A percentile compares a stretch with the other conserved stretches of the same genome.
These are phyloP conservation scores for Eulemur mongoz DNA, from an alignment of 2,797 vertebrate genomes.

Conservation along the genomic window DNA sequence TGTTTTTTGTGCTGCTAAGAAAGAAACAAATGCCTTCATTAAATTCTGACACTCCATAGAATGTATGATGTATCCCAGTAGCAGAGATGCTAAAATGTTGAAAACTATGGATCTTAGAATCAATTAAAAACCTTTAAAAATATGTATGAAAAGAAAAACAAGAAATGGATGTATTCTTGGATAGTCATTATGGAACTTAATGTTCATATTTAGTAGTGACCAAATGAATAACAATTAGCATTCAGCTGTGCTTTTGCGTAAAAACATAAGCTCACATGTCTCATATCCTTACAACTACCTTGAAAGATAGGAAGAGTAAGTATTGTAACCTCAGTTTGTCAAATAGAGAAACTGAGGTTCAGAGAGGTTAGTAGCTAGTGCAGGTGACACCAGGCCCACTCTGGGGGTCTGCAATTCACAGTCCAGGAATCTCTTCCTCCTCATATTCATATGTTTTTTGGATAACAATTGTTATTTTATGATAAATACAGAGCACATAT, in stretches of 20 bases:
- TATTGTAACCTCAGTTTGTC: background rate
- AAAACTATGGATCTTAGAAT: background rate
- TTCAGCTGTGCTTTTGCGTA: slow-evolving; percentile 6
- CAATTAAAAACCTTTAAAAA: slow-evolving; percentile 22
- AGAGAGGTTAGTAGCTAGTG: background rate
- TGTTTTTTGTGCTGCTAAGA: background rate
- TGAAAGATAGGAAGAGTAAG: background rate
- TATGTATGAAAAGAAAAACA: background rate
- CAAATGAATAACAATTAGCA: slow-evolving; percentile 3
- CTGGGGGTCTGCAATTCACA: background rate
- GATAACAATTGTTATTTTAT: slow-evolving; percentile 1
- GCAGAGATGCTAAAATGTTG: background rate
- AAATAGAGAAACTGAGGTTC: background rate
- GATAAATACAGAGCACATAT: background rate
- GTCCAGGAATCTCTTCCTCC: background rate
- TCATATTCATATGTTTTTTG: background rate
- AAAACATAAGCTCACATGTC: background rate
- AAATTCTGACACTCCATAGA: background rate
- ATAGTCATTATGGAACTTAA: background rate
- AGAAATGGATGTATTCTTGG: background rate
- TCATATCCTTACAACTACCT: background rate
- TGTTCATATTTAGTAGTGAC: background rate
- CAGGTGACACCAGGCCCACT: background rate
- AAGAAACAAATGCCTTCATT: background rate
- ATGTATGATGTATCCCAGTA: background rate